Base-by-base conservation (phyloP, 2,888 invertebrate species). In the Xanthia icteritia region DNA sequence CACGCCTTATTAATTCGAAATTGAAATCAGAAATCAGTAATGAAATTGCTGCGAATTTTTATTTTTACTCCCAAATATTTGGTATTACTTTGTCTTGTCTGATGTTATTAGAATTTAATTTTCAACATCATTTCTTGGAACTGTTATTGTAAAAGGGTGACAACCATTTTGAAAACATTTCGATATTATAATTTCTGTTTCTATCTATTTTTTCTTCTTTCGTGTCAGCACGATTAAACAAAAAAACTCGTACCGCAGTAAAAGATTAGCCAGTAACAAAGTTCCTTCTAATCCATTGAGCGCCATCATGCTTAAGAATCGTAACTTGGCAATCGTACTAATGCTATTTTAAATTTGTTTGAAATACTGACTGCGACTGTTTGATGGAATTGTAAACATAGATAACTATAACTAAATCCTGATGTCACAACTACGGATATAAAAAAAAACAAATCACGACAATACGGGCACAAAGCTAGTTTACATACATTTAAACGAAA, bases 1-100 rank as follows among this genome's bases (percentile, higher is more conserved):
- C 23, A 23, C 31, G 42, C 1, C 31, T 42, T 23, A 72, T 42
- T 77, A 54, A 69, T 68, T 71, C 36, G 48, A 58, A 67, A 82
- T 73, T 74, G 73, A 64, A 82, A 65, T 71, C 54, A 51, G 20
- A 31, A 79, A 58, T n/a, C 51, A 27, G 63, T 17, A 36, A 61
- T 8, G 23, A 63, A 71, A 81, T 67, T 58, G 48, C 61, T 66
- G 15, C 1, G 42, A 69, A 61, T 63, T 73, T 67, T 77, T 42
- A 39, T 39, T 39, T 6, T 77, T 58, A 42, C 27, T 54, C 20
- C 27, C 6, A 58, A 76, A 58, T 73, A 66, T 51, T 76, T 23
- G 63, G 27, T 72, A n/a, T 23, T 56, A 48, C 11, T 69, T 73
- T 15, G 36, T n/a, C 15, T n/a, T 31, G 17, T 48, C 5, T 65